These are phyloP conservation scores for Erpetoichthys calabaricus DNA, from an alignment of 2,797 vertebrate species.

Conservation along the genomic window DNA sequence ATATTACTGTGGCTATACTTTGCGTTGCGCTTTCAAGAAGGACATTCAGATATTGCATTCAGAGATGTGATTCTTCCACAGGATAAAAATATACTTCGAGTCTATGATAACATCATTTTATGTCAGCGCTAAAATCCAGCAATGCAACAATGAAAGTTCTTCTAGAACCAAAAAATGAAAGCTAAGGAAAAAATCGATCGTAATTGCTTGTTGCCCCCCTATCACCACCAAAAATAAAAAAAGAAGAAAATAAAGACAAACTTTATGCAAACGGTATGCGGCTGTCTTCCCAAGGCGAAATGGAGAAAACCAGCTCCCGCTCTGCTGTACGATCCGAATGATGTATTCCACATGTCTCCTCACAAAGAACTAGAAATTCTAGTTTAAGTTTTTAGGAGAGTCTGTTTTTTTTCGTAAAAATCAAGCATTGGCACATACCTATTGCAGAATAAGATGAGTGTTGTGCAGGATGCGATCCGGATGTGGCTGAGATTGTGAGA, in stretches of 20 bases:
- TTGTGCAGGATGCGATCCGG: constrained; percentile 39
- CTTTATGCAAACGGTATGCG: constrained; percentile 7
- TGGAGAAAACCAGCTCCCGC: constrained; percentile 8
- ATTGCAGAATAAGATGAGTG: constrained; percentile 35
- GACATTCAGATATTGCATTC: background rate
- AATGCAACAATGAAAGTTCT: background rate
- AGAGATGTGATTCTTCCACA: background rate
- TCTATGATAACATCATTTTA: background rate
- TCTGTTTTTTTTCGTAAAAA: constrained; percentile 25
- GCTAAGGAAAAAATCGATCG: too few species aligned
- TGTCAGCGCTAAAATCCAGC: background rate
- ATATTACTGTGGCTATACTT: constrained; percentile 1
- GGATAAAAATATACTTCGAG: background rate
- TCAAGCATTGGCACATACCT: constrained; percentile 37
- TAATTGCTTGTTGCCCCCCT: too few species aligned
- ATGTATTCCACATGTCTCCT: constrained; percentile 14
- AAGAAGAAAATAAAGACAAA: background rate
- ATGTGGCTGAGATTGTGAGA: constrained; percentile 40
- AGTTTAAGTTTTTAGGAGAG: constrained; percentile 12
- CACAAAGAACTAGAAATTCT: constrained; percentile 8
- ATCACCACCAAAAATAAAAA: background rate
- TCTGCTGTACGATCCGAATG: constrained; percentile 10
- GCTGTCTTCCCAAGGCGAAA: constrained; percentile 8
- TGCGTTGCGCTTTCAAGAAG: background rate
- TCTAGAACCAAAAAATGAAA: background rate